Conservation (phyloP, 2,888 invertebrate genomes). For the Meta bourneti region DNA sequence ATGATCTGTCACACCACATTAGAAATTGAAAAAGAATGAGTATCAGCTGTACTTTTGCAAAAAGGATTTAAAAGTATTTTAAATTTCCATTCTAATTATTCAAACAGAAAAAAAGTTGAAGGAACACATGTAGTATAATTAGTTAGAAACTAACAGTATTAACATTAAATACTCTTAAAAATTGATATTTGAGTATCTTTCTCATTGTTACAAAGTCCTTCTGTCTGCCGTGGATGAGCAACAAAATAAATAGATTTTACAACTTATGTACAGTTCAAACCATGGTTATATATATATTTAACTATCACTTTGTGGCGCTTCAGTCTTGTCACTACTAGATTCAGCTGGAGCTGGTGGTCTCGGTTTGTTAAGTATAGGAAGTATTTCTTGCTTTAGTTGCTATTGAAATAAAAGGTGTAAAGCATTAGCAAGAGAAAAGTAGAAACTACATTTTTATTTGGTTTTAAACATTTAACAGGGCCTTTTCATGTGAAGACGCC, state of each 20-base stretch:
- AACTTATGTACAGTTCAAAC: slow-evolving; percentile 37
- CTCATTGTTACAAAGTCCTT: background rate
- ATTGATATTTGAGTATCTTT: background rate
- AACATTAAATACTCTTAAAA: background rate
- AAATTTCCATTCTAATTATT: too few species aligned
- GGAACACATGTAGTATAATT: too few species aligned
- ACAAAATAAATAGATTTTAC: slow-evolving; percentile 51
- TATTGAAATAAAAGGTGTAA: slow-evolving; percentile 78
- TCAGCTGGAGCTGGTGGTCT: slow-evolving; percentile 86
- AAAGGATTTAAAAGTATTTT: too few species aligned
- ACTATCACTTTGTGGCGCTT: slow-evolving; percentile 25
- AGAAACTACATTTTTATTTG: too few species aligned
- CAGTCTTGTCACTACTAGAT: background rate
- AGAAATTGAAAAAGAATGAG: too few species aligned
- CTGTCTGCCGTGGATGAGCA: background rate
- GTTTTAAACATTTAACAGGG: too few species aligned
- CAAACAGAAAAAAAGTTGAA: too few species aligned
- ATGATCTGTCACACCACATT: too few species aligned
- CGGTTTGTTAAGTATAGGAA: slow-evolving; percentile 92
- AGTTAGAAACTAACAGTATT: too few species aligned
- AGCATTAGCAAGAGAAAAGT: background rate
- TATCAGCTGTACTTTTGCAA: too few species aligned
- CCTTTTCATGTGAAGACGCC: too few species aligned
- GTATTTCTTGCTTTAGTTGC: slow-evolving; percentile 83
- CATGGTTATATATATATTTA: background rate